Conservation (phyloP, 2,797 vertebrate species). For the Pseudocheirus occidentalis region DNA sequence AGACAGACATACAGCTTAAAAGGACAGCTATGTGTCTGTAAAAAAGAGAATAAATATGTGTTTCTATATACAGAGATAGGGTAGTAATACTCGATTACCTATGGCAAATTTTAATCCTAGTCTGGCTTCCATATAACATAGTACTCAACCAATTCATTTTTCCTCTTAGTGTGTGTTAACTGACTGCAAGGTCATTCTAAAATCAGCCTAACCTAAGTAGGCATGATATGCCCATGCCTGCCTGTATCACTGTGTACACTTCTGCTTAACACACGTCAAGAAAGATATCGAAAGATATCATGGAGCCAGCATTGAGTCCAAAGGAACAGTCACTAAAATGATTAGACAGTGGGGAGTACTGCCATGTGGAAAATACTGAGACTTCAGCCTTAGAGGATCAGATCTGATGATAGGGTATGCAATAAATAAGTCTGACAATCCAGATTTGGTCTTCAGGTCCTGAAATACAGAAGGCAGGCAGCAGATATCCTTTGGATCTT, state of each 20-base stretch:
- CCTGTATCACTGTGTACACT: background rate
- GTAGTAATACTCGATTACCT: constrained; percentile 3
- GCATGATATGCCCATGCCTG: background rate
- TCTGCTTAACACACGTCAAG: background rate
- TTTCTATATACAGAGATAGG: background rate
- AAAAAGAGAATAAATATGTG: background rate
- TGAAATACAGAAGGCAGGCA: background rate
- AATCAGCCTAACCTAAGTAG: background rate
- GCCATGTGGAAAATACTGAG: background rate
- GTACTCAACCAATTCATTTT: background rate
- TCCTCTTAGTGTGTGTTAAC: background rate
- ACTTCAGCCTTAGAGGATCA: background rate
- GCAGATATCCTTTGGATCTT: background rate
- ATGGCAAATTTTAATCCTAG: background rate
- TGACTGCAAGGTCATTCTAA: background rate
- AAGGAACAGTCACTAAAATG: background rate
- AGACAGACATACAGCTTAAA: background rate
- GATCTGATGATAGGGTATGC: background rate
- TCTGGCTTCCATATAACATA: background rate
- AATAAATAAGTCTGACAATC: background rate
- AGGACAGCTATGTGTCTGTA: background rate
- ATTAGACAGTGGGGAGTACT: background rate
- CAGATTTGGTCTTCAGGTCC: background rate
- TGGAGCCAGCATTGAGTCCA: background rate
- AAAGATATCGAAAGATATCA: background rate